phyloP scores from a whole-genome alignment of 2,113 vertebrate species.

The Ariopsis seemanni region DNA sequence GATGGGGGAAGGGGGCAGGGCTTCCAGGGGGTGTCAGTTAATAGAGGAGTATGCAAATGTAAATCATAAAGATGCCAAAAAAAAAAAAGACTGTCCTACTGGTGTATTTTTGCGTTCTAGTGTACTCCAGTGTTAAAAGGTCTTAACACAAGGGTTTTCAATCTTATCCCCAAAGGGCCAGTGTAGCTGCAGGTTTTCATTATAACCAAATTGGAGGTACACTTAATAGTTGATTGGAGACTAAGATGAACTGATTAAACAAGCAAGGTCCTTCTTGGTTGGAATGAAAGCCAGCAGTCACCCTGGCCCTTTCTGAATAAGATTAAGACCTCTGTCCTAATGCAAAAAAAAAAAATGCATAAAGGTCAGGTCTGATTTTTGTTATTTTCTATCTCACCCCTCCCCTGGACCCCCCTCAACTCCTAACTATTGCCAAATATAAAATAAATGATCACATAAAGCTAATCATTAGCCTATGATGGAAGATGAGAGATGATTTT shows the following conservation, averaged over 20 bases:
- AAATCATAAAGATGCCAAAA: background rate
- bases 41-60: background rate
- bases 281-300: background rate
- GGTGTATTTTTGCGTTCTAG: background rate
- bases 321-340: background rate
- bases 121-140: background rate
- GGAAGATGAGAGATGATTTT: slow-evolving; percentile 37
- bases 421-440: background rate
- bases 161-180: too few relatives aligned
- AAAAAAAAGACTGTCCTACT: background rate
- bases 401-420: background rate
- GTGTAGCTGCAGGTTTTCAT: too few relatives aligned
- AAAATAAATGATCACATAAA: background rate
- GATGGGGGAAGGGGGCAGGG: background rate
- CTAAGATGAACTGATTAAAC: background rate
- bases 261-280: background rate
- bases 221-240: too few relatives aligned
- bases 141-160: background rate
- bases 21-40: background rate
- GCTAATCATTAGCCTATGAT: background rate
- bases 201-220: too few relatives aligned
- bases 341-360: background rate
- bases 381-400: background rate
- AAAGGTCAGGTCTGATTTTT: background rate
- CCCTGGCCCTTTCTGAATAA: background rate